Conservation (phyloP, 2,888 invertebrate genomes). For the Leucophora obtusa region DNA sequence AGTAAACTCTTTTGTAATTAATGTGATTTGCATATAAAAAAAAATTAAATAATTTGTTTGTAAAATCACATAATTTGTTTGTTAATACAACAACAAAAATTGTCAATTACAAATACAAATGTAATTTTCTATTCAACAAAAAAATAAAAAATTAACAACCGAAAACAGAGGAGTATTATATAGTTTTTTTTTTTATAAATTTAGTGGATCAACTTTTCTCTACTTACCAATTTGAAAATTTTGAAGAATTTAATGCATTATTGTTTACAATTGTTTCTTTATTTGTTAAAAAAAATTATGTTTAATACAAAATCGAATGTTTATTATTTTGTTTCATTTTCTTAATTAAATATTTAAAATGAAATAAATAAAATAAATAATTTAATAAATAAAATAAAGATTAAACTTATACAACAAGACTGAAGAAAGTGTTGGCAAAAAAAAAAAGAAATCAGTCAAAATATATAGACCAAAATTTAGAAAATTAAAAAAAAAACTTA, state of each 20-base stretch:
- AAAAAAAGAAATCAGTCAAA: constrained; percentile 45
- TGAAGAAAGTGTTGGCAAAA: constrained; percentile 59
- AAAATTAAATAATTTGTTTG: no score
- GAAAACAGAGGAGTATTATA: no score
- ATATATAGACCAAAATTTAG: constrained; percentile 6
- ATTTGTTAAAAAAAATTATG: constrained; percentile 49
- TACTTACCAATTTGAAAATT: no score
- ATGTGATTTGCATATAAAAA: no score
- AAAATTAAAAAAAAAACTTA: constrained; percentile 61
- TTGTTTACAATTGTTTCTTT: constrained; percentile 52
- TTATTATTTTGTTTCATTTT: constrained; percentile 24
- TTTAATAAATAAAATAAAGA: constrained; percentile 59
- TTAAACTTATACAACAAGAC: constrained; percentile 49
- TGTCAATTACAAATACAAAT: no score
- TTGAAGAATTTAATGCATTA: constrained; percentile 54
- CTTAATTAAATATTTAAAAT: constrained; percentile 50
- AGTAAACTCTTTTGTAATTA: no score
- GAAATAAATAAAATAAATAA: constrained; percentile 59
- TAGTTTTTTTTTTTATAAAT: no score
- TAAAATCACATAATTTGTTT: no score
- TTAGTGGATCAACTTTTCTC: no score
- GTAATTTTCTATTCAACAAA: no score
- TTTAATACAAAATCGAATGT: constrained; percentile 61
- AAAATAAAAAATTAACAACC: no score
- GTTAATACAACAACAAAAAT: no score